Base-by-base conservation (phyloP, 2,888 invertebrate species). In the Arge pagana region DNA sequence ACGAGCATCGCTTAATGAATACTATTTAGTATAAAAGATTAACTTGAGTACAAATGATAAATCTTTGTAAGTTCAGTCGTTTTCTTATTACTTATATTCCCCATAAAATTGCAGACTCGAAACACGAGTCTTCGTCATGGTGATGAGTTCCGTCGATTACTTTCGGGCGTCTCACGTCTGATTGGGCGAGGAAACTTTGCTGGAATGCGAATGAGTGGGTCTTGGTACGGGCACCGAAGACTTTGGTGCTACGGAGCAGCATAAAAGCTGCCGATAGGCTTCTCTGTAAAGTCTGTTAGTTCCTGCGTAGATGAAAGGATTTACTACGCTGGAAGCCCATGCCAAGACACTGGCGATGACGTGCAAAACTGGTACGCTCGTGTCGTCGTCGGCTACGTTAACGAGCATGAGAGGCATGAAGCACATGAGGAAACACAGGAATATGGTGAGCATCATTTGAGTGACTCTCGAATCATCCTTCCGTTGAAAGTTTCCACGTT, bases 271-370 rank as follows among this genome's bases (percentile, higher is more conserved):
- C 35, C 69, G 66, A 57, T 76, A 76, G 6, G 76, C 76, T 41
- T 75, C 72, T 7, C 85, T 78, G 70, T 94, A 94, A 66, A 92
- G 90, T 58, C 90, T 82, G 74, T 93, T 94, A 61, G 92, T 92
- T 5, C 89, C 90, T 3, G 93, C 93, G 77, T 95, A 95, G 59
- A 94, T 92, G 56, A 94, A 82, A 0, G 94, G 94, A 77, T 95
- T 95, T 60, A 93, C 83, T 43, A 93, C 93, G 54, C 92, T 89
- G 0, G 93, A 93, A 0, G 91, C 89, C 92, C 94, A 95, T 0
- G 93, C 92, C 58, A 93, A 80, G 45, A 93, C 85, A 0, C 93
- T 93, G 1, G 92, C 90, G 50, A 92, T 80, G 55, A 93, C 86
- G 71, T 94, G 93, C 0, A 92, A 76, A 77, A 85, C 83, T 3